Conservation (phyloP, 92 coral and sea anemone species). For the Nematostella vectensis region DNA sequence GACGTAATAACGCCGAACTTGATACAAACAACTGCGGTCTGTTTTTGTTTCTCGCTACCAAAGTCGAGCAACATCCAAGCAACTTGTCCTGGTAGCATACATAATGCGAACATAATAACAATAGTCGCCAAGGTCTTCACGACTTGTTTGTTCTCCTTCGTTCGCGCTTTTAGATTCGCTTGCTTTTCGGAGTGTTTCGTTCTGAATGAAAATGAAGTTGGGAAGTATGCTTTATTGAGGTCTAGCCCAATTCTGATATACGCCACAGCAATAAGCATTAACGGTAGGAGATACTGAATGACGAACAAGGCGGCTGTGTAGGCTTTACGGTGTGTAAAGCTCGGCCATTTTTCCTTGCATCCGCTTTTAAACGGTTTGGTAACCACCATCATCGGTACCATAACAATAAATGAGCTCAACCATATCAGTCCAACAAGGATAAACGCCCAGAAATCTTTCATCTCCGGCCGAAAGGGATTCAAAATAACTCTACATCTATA, state of each 20-base stretch:
- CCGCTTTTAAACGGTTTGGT: conserved; percentile 18
- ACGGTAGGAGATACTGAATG: conserved; percentile 74
- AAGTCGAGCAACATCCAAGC: conserved; percentile 80
- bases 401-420: conserved; percentile 40
- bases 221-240: conserved; percentile 34
- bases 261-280: conserved; percentile 58
- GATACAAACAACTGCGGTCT: conserved; percentile 25
- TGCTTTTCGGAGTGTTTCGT: conserved; percentile 9
- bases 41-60: conserved; percentile 34
- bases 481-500: conserved; percentile 77
- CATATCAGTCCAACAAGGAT: conserved; percentile 46
- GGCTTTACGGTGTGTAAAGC: conserved; percentile 34
- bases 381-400: conserved; percentile 60
- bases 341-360: conserved; percentile 72
- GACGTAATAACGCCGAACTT: conserved; percentile 59
- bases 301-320: conserved; percentile 68
- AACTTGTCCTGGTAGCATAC: conserved; percentile 88
- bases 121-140: conserved; percentile 84
- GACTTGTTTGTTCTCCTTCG: conserved; percentile 71
- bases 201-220: conserved; percentile 15
- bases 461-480: conserved; percentile 68
- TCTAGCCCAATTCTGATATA: conserved; percentile 77
- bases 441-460: conserved; percentile 45
- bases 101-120: conserved; percentile 68
- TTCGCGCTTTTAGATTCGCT: conserved; percentile 41